Base-by-base conservation (phyloP, 2,113 vertebrate species). In the Muntiacus reevesi region DNA sequence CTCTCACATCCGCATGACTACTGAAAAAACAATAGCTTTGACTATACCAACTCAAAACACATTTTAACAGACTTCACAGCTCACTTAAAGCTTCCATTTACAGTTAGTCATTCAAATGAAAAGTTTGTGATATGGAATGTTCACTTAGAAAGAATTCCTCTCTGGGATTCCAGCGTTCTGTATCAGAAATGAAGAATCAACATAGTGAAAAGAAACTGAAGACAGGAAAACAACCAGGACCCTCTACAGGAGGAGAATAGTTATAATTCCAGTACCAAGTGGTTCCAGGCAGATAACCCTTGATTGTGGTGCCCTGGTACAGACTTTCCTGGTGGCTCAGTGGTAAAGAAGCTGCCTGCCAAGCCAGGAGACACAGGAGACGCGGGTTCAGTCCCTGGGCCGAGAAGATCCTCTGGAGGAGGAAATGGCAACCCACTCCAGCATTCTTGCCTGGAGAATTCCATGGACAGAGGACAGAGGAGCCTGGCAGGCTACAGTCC, bases 121-220 rank as follows among this genome's bases (percentile, higher is more conserved):
- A 95, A 27, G 28, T 91, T 88, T 96, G 55, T 97, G 79, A 64
- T 52, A 67, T 17, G 71, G 82, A 97, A 98, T 74, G 85, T 83
- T 94, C 96, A 91, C 76, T 95, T 88, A 60, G 55, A 52, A 94
- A 82, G 50, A 93, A 93, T 89, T 92, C 60, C 82, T 95, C 62
- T 83, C 90, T 97, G 96, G 90, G 78, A 87, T 93, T 92, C 96
- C 90, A 95, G 88, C 47, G 21, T 94, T 95, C 91, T 81, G 7
- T 33, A 89, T 94, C 60, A 95, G 79, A 96, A 92, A 96, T 50
- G 71, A 7, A 87, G 55, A 67, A 94, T 99, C 94, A 64, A 99
- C 99, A 74, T 99, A 99, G 97, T 99, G 99, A 97, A 99, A 99
- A 64, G 99, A 99, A 92, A 99, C 95, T 2, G 98, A 19, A 99